Conservation (phyloP, 2,113 vertebrate genomes). For the Brienomyrus brachyistius region DNA sequence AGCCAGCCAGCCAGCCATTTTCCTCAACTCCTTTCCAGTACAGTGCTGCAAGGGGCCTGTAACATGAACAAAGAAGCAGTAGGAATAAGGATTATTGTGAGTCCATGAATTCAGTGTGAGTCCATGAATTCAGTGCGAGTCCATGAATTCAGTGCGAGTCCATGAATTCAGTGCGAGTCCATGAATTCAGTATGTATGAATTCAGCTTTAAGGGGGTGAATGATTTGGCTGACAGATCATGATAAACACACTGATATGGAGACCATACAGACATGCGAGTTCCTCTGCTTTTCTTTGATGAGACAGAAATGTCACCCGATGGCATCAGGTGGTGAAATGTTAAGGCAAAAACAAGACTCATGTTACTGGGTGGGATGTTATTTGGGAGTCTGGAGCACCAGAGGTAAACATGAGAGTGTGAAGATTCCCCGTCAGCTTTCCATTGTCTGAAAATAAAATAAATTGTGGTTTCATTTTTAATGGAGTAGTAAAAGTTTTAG, state of each 20-base stretch:
- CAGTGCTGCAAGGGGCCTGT: not conserved
- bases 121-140: too few relatives aligned
- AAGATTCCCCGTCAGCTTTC: not conserved
- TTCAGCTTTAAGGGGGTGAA: not conserved
- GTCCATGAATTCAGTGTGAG: not conserved
- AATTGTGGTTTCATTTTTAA: not conserved
- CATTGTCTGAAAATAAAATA: not conserved
- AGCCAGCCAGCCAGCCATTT: not conserved
- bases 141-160: too few relatives aligned
- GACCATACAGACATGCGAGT: not conserved
- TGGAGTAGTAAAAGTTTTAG: constrained; percentile 1
- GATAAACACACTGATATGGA: not conserved
- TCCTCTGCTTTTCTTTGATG: not conserved
- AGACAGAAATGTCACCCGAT: not conserved
- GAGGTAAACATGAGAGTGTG: not conserved
- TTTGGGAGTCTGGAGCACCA: not conserved
- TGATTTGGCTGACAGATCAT: not conserved
- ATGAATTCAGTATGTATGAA: not conserved
- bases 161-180: too few relatives aligned
- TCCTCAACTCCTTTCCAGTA: not conserved
- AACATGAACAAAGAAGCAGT: not conserved
- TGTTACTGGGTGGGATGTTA: not conserved
- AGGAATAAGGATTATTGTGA: not conserved
- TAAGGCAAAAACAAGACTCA: not conserved
- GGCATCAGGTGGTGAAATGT: not conserved